These are phyloP conservation scores for Lapara coniferarum DNA, from an alignment of 2,888 invertebrate genomes.

Conservation along the genomic window DNA sequence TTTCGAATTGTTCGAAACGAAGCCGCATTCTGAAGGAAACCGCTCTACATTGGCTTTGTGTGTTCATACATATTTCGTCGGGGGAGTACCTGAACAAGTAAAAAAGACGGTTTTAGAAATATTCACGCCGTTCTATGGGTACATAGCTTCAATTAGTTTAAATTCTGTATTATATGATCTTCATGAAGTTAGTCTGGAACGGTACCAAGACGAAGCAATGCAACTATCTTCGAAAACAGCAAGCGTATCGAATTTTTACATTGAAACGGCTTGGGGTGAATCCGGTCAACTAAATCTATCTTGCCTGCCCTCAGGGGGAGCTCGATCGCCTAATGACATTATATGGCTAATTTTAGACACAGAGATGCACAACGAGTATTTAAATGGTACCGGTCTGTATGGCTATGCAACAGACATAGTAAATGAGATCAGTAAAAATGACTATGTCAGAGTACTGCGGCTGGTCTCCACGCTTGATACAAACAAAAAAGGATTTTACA, in stretches of 20 bases:
- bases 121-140: conserved; percentile 56
- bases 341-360: conserved; percentile 70
- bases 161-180: conserved; percentile 62
- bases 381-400: too few species aligned
- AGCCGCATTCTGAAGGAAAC: too few species aligned
- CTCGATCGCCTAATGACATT: conserved; percentile 52
- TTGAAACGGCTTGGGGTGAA: conserved; percentile 70
- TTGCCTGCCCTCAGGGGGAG: conserved; percentile 64
- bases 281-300: conserved; percentile 69
- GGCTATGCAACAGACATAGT: too few species aligned
- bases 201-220: conserved; percentile 55
- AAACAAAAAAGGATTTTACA: conserved; percentile 70
- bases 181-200: conserved; percentile 58
- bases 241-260: conserved; percentile 71
- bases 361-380: conserved; percentile 40
- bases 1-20: neutral
- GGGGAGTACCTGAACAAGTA: conserved; percentile 57
- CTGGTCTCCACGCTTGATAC: conserved; percentile 61
- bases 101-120: conserved; percentile 50
- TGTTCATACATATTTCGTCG: conserved; percentile 66
- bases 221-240: conserved; percentile 72
- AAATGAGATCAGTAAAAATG: conserved; percentile 34
- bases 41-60: conserved; percentile 46
- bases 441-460: conserved; percentile 66
- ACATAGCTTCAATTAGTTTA: conserved; percentile 61